Evolutionary conservation across 2,888 invertebrate genomes (phyloP).

Genomic region (Melolontha melolontha): DNA sequence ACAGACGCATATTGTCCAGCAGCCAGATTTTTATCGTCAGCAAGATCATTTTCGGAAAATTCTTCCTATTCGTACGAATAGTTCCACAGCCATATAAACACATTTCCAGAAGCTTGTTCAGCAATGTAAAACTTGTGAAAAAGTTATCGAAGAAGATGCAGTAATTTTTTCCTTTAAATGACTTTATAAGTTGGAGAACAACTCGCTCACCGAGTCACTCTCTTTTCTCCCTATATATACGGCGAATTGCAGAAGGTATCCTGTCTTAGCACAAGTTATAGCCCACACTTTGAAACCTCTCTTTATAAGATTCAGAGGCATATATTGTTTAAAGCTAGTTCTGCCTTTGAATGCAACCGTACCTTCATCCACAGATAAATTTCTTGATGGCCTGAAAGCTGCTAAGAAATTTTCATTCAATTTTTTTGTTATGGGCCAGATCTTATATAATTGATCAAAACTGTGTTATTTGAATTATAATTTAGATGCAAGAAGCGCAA

Average conservation of each 20-base stretch:
- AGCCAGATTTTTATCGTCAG: conserved; percentile 26
- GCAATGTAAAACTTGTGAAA: conserved; percentile 27
- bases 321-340: conserved; percentile 35
- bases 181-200: conserved; percentile 28
- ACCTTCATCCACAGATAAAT: conserved; percentile 17
- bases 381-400: too few species aligned
- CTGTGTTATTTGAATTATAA: too few species aligned
- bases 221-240: too few species aligned
- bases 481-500: conserved; percentile 6
- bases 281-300: conserved; percentile 34
- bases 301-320: conserved; percentile 38
- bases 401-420: conserved; percentile 40
- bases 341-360: conserved; percentile 37
- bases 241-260: not conserved
- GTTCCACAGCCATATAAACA: too few species aligned
- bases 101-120: conserved; percentile 28
- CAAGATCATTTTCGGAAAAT: conserved; percentile 22
- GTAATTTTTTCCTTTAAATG: conserved; percentile 16
- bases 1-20: conserved; percentile 25
- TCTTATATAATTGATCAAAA: not conserved
- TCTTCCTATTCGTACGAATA: too few species aligned
- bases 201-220: conserved; percentile 2
- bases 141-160: conserved; percentile 38
- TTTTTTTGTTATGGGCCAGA: conserved; percentile 42
- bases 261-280: conserved; percentile 12